A percentile compares a stretch with the other conserved stretches of the same genome.
These are phyloP conservation scores for Litoditis marina DNA, from an alignment of 2,888 invertebrate genomes.

Conservation along the genomic window DNA sequence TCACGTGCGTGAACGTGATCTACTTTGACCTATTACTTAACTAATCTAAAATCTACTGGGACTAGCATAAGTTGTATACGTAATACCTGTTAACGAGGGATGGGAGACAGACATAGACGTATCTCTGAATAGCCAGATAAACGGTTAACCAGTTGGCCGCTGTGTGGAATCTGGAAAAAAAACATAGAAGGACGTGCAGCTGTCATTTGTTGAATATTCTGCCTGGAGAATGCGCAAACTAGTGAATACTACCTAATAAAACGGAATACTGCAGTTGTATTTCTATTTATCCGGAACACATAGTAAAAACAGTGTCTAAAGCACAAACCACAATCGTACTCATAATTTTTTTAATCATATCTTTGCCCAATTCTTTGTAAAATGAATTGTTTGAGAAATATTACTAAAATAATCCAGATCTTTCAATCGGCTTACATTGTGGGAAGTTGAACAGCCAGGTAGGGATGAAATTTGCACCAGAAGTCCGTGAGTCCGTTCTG, in stretches of 20 bases:
- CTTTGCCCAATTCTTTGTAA: not conserved
- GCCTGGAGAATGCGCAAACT: too few relatives aligned
- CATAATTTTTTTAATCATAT: too few relatives aligned
- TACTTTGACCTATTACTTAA: too few relatives aligned
- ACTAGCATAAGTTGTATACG: too few relatives aligned
- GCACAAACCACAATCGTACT: too few relatives aligned
- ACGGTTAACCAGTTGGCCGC: constrained; percentile 88
- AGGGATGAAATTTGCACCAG: constrained; percentile 62
- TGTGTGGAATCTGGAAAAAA: constrained; percentile 72
- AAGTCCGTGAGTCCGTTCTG: constrained; percentile 17
- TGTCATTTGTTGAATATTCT: too few relatives aligned
- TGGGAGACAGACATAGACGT: constrained; percentile 89
- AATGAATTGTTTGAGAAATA: not conserved
- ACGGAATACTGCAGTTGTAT: too few relatives aligned
- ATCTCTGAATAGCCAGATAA: constrained; percentile 80
- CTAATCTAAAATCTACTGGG: too few relatives aligned
- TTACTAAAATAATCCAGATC: not conserved
- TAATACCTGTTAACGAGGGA: constrained; percentile 73
- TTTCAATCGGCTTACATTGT: constrained; percentile 69
- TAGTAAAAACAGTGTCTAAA: too few relatives aligned
- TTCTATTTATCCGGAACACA: too few relatives aligned
- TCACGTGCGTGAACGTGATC: too few relatives aligned
- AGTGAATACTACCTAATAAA: too few relatives aligned
- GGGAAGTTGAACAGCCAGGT: constrained; percentile 70
- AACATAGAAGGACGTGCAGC: not conserved